Conservation (phyloP, 2,888 invertebrate genomes). For the Agrotis segetum region DNA sequence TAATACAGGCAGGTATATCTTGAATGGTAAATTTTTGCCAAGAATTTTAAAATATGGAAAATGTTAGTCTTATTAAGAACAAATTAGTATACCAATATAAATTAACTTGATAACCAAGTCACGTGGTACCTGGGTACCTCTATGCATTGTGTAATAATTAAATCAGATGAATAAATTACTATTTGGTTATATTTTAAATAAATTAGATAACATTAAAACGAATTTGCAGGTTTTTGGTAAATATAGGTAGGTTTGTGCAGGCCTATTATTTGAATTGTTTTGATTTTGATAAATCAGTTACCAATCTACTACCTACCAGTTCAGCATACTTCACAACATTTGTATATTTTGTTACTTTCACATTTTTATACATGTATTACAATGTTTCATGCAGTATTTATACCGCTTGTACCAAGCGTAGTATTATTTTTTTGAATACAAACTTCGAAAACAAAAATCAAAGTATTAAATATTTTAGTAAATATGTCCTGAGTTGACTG, state of each 20-base stretch:
- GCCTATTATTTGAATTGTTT: neutral
- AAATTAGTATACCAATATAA: neutral
- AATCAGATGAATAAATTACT: no score
- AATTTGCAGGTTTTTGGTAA: neutral
- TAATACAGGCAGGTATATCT: neutral
- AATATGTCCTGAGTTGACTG: neutral
- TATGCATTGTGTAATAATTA: no score
- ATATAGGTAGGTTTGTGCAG: neutral
- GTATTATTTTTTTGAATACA: no score
- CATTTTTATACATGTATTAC: no score
- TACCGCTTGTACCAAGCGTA: no score
- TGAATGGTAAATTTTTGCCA: neutral
- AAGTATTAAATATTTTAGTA: slow-evolving; percentile 5
- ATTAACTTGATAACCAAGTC: no score
- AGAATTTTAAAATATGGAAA: neutral
- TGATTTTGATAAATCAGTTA: no score
- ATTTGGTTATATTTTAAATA: no score
- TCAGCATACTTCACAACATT: no score
- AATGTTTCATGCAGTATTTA: no score
- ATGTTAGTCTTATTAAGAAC: neutral
- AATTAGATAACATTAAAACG: slow-evolving; percentile 4
- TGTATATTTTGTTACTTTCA: no score
- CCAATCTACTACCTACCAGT: neutral
- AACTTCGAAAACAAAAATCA: neutral
- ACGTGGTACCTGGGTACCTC: no score